Conservation (phyloP, 1,140 invertebrate species). For the Polyergus mexicanus region DNA sequence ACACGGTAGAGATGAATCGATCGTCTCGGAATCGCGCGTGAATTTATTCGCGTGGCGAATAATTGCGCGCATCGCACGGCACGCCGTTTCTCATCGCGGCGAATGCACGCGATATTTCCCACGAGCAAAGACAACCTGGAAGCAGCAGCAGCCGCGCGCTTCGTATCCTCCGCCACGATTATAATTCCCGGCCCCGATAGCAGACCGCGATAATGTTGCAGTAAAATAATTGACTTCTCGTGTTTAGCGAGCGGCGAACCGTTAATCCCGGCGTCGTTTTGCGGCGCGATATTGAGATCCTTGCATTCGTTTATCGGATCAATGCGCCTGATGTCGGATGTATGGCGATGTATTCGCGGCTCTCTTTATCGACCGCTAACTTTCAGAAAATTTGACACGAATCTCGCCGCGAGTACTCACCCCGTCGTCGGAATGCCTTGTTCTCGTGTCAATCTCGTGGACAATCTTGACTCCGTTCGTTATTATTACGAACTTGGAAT, state of each 20-base stretch:
- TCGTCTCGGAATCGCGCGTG: not conserved
- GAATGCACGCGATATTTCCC: not conserved
- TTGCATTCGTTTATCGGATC: slow-evolving; percentile 30
- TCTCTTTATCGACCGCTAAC: not conserved
- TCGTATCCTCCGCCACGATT: not conserved
- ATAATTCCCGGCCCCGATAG: slow-evolving; percentile 47
- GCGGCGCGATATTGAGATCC: slow-evolving; percentile 19
- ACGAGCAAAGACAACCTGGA: slow-evolving; percentile 26
- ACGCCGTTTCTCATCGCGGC: slow-evolving; percentile 29
- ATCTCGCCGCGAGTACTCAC: not conserved
- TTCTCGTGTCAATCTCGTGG: not conserved
- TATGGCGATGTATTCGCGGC: slow-evolving; percentile 28
- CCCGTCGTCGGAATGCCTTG: not conserved
- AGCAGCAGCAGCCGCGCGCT: no score
- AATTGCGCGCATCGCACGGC: slow-evolving; percentile 22
- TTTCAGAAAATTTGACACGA: slow-evolving; percentile 35
- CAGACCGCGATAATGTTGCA: slow-evolving; percentile 31
- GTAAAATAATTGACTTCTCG: slow-evolving; percentile 60
- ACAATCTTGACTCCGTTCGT: slow-evolving; percentile 8
- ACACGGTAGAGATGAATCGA: slow-evolving; percentile 27
- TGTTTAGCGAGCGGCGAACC: slow-evolving; percentile 47
- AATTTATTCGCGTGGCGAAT: slow-evolving; percentile 42
- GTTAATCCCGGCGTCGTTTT: slow-evolving; percentile 35
- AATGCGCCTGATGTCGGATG: not conserved
- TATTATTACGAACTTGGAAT: slow-evolving; percentile 18